Evolutionary conservation across 2,797 vertebrate species (phyloP).

Genomic region (Xerus rutilus): DNA sequence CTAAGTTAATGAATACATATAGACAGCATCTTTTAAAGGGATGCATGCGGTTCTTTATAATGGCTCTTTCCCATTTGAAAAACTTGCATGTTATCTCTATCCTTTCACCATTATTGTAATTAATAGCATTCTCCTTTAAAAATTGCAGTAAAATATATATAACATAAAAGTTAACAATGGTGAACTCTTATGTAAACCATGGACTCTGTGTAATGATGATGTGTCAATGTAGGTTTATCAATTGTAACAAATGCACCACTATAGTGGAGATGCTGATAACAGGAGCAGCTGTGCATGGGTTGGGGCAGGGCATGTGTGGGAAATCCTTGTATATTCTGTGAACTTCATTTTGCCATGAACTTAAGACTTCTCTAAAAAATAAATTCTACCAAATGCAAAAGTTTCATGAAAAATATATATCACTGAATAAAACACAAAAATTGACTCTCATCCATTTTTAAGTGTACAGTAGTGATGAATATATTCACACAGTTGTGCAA

Average conservation of each 20-base stretch:
- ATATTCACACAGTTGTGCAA: not conserved
- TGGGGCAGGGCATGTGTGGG: too few species aligned
- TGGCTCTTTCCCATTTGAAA: conserved; percentile 1
- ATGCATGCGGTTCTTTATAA: not conserved
- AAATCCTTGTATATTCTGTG: not conserved
- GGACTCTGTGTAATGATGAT: not conserved
- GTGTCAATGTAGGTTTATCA: not conserved
- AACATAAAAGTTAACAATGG: not conserved
- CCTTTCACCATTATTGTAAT: conserved; percentile 1
- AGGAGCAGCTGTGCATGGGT: not conserved
- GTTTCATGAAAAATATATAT: not conserved
- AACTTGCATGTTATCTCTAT: not conserved
- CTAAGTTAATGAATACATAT: not conserved
- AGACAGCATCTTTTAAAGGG: not conserved
- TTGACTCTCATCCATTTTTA: not conserved
- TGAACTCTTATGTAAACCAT: not conserved
- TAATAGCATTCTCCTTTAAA: not conserved
- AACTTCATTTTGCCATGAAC: not conserved
- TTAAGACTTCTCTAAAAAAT: not conserved
- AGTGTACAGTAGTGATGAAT: not conserved
- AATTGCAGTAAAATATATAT: not conserved
- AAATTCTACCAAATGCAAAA: not conserved
- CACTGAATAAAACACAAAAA: not conserved
- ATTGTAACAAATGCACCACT: not conserved
- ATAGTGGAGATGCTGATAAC: not conserved